Base-by-base conservation (phyloP, 1,140 invertebrate genomes). In the Colletes gigas region DNA sequence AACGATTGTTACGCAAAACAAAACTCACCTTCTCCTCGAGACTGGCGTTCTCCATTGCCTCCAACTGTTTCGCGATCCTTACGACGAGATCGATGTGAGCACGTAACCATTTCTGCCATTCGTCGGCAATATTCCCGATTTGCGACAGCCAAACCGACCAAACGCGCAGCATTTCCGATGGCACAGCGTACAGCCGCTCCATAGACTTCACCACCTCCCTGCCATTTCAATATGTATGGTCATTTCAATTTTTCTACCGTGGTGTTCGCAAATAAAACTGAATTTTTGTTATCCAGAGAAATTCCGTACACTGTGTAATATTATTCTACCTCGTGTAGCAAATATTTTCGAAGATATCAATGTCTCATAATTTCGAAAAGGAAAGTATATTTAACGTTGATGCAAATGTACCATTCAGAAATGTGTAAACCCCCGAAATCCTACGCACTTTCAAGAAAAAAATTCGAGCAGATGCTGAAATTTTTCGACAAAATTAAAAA, bases 101-200 rank as follows among this genome's bases (percentile, higher is more conserved):
- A 14, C 81, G 73, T 54, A 92, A 76, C 90, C 90, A 92, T 21
- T 79, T 75, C 10, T 89, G 83, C 90, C 89, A 91, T 57, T 90
- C 85, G 70, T 84, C 73, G 15, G 86, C 82, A 21, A 84, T 62
- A 9, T 91, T 88, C 7, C 76, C 81, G n/a, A 92, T 66, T 75
- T 88, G 83, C 47, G 71, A 69, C 57, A 92, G 75, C 91, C 91
- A 91, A 44, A 78, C 54, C 54, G 71, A 78, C 91, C 88, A 90
- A 8, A 88, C 76, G 14, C 88, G 87, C 60, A 89, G 59, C 41
- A 89, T 88, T 65, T 91, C 85, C 62, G 88, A 85, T n/a, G 89
- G 72, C 41, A 90, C 86, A 1, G 83, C 80, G 55, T 83, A 82
- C 30, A 87, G 14, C 10, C 85, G 82, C 65, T 82, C 78, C 86